phyloP scores from a whole-genome alignment of 2,888 invertebrate species.

The Thysanoteuthis rhombus region DNA sequence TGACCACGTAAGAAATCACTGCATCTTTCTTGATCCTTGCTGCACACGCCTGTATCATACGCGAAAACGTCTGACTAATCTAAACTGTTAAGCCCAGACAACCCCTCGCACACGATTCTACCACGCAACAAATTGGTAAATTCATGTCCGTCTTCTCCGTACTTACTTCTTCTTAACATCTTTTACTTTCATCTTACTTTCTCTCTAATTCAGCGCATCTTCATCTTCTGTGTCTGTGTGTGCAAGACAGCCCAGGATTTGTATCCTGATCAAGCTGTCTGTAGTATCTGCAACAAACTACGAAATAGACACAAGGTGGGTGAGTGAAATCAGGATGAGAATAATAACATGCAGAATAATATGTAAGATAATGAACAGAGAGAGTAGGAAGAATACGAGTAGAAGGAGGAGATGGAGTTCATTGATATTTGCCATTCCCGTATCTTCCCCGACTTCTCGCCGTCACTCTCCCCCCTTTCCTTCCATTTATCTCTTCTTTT shows the following conservation, averaged over 20 bases:
- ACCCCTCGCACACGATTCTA: background rate
- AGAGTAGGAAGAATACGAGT: background rate
- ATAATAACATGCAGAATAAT: background rate
- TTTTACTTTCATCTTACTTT: background rate
- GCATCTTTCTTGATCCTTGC: too few relatives aligned
- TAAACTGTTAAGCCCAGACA: background rate
- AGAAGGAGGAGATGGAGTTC: background rate
- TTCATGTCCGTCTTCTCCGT: background rate
- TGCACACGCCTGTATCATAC: background rate
- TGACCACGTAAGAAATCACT: too few relatives aligned
- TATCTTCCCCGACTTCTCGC: background rate
- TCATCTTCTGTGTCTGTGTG: slow-evolving; percentile 12
- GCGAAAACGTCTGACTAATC: background rate
- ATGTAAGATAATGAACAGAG: too few relatives aligned
- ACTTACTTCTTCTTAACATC: background rate
- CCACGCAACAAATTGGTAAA: background rate
- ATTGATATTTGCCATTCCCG: background rate
- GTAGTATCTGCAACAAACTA: background rate
- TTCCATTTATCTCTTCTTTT: background rate
- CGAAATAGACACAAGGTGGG: background rate
- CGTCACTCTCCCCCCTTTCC: background rate
- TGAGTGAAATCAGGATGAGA: background rate
- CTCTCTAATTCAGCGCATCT: background rate
- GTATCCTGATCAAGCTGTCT: background rate
- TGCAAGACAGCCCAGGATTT: background rate